Evolutionary conservation across 1,140 invertebrate species (phyloP).

Genomic region (Procambarus virginalis): DNA sequence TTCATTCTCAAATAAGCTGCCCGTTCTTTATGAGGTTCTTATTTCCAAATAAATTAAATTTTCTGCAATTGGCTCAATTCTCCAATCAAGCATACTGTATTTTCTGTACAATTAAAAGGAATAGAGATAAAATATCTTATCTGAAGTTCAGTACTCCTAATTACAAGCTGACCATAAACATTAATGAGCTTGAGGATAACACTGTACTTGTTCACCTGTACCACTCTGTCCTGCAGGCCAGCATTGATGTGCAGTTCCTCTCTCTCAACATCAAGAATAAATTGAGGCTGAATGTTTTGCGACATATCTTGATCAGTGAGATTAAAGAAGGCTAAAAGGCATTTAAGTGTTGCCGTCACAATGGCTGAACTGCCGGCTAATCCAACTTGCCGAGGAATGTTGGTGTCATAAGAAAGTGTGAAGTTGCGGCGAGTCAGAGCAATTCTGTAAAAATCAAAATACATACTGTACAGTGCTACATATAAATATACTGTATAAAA

Average conservation of each 20-base stretch:
- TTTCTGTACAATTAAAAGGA: too few species aligned
- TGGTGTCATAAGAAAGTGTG: conserved; percentile 73
- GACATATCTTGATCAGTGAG: conserved; percentile 65
- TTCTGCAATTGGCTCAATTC: too few species aligned
- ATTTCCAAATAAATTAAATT: too few species aligned
- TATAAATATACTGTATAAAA: too few species aligned
- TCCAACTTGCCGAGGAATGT: conserved; percentile 73
- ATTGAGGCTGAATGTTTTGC: conserved; percentile 70
- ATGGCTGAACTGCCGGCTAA: conserved; percentile 73
- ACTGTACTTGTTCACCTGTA: conserved; percentile 69
- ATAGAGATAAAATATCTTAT: too few species aligned
- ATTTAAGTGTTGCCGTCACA: conserved; percentile 72
- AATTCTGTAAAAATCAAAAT: conserved; percentile 63
- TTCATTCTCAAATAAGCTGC: too few species aligned
- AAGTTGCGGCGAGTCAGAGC: conserved; percentile 72
- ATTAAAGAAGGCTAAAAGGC: conserved; percentile 73
- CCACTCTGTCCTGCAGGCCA: conserved; percentile 73
- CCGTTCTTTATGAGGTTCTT: too few species aligned
- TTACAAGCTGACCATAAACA: too few species aligned
- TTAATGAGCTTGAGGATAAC: too few species aligned
- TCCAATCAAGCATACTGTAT: too few species aligned
- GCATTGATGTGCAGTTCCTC: conserved; percentile 72
- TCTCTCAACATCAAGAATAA: conserved; percentile 73
- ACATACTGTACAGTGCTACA: background rate
- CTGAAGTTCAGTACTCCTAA: too few species aligned